phyloP scores from a whole-genome alignment of 2,113 vertebrate genomes.

The Dendrocopos noguchii region DNA sequence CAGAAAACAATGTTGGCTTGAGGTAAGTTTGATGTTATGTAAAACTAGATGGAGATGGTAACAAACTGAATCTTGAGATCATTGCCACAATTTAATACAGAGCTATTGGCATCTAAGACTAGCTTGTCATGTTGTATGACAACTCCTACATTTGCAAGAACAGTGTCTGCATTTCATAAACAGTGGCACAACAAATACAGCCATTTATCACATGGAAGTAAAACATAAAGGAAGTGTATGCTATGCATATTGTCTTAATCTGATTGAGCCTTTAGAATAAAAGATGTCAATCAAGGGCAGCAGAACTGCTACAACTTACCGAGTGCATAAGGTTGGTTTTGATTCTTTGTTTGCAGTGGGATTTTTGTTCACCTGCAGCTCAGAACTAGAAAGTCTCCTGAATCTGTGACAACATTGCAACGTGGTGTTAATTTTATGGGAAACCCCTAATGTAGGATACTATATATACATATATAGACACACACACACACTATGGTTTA shows the following conservation, averaged over 20 bases:
- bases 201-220: not conserved
- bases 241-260: not conserved
- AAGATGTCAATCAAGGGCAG: not conserved
- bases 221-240: not conserved
- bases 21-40: not conserved
- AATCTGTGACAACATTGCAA: not conserved
- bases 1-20: not conserved
- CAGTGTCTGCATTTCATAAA: not conserved
- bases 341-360: not conserved
- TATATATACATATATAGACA: not conserved
- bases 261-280: not conserved
- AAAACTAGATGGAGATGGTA: not conserved
- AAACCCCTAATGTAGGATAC: accelerated
- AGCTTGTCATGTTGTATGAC: not conserved
- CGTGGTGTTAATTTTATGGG: not conserved
- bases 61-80: not conserved
- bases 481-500: not conserved
- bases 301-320: not conserved
- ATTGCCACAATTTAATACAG: not conserved
- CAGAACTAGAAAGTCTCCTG: not conserved
- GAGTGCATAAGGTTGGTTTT: not conserved
- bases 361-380: not conserved
- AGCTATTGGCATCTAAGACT: not conserved
- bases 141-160: not conserved
- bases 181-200: not conserved